Evolutionary conservation across 2,797 vertebrate genomes (phyloP), one percentile per base, ranked within the genome.

Genomic region (Xenopus petersii): DNA sequence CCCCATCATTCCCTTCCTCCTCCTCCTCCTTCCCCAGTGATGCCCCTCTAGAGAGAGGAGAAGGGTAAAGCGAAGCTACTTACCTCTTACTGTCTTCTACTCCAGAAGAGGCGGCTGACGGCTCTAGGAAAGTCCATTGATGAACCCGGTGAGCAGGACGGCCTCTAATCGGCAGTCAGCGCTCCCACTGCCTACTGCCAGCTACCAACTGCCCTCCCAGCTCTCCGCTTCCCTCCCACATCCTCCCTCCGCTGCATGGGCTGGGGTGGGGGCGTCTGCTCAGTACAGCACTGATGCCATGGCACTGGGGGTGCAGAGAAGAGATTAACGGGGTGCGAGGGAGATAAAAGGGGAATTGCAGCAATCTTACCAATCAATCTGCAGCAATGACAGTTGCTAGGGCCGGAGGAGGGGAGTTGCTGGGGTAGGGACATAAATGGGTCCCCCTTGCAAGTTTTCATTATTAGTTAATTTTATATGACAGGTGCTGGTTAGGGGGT

Each of bases 61-160:
- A 4, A 48, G 13, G 26, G 13, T 42, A 42, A 42, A 42, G 3
- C 36, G 36, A 42, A 24, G 56, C 17, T 48, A 79, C 76, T 79
- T n/a, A 79, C 76, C 33, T 48, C 47, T 55, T 36, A 78, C 10
- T 54, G 51, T 79, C 60, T 66, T 13, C 26, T 26, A 6, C 5
- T 15, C 24, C 67, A 70, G 71, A 60, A 69, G 51, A 67, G n/a
- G 76, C 71, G 71, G 66, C 71, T 66, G 54, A 66, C 64, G 71
- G 76, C 76, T 79, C 71, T 71, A 59, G 76, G 76, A 79, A 79
- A 79, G 76, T 79, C 76, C 76, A 79, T 64, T 72, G 71, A 79
- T 65, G 63, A 77, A 59, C 76, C 71, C 70, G 51, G 76, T 56
- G 71, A 79, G 65, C 76, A 73, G 76, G 66, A 74, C 76, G 76